These are phyloP conservation scores for Telenomus remus DNA, from an alignment of 1,140 invertebrate species.

Conservation along the genomic window DNA sequence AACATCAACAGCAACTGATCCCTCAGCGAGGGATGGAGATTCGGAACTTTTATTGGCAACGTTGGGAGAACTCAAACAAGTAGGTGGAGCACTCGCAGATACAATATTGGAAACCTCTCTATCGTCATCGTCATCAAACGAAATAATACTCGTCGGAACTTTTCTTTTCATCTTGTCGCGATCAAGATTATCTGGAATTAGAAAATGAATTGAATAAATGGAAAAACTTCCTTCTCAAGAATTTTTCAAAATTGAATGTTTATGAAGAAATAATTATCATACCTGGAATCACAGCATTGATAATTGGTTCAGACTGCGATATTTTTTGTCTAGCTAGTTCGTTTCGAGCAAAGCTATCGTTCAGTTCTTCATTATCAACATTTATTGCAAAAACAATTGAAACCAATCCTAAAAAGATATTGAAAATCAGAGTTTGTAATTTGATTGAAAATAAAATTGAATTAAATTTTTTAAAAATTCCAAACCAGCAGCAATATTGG, in stretches of 20 bases:
- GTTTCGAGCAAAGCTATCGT: slow-evolving; percentile 76
- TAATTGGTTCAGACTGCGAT: slow-evolving; percentile 76
- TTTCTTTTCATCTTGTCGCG: slow-evolving; percentile 78
- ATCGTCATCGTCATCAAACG: slow-evolving; percentile 78
- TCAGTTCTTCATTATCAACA: slow-evolving; percentile 89
- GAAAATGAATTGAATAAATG: too few relatives aligned
- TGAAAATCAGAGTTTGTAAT: too few relatives aligned
- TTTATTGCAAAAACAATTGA: slow-evolving; percentile 93
- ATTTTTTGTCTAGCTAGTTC: slow-evolving; percentile 62
- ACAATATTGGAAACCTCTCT: slow-evolving; percentile 56
- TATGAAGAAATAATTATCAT: background rate
- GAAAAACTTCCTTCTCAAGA: too few relatives aligned
- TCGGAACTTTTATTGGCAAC: slow-evolving; percentile 62
- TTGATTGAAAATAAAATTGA: too few relatives aligned
- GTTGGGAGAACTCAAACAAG: slow-evolving; percentile 79
- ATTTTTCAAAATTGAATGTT: too few relatives aligned
- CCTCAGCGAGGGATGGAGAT: slow-evolving; percentile 57
- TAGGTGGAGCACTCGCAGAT: slow-evolving; percentile 78
- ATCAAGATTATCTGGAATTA: slow-evolving; percentile 72
- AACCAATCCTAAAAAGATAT: slow-evolving; percentile 81
- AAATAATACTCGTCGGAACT: slow-evolving; percentile 79
- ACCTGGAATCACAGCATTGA: slow-evolving; percentile 71
- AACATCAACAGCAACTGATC: slow-evolving; percentile 57
- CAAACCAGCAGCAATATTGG: slow-evolving; percentile 87
- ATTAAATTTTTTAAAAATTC: background rate